phyloP scores from a whole-genome alignment of 2,797 vertebrate species.

The Microhierax caerulescens region DNA sequence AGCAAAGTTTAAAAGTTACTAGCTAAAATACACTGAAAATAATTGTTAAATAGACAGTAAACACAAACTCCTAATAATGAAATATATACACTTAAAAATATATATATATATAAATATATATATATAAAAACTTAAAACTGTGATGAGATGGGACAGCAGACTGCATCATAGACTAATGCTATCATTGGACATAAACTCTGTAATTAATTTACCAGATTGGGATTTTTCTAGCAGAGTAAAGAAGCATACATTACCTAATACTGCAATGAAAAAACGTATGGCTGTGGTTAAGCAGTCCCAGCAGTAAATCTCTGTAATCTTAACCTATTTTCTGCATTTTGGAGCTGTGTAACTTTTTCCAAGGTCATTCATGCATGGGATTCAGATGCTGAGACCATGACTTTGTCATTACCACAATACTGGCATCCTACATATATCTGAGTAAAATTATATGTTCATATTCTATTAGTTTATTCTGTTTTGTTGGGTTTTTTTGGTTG shows the following conservation, averaged over 20 bases:
- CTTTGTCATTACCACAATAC: not conserved
- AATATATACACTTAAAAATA: not conserved
- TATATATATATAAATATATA: no score
- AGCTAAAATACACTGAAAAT: not conserved
- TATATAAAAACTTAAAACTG: not conserved
- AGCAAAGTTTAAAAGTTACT: not conserved
- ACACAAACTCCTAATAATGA: not conserved
- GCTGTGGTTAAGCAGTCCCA: not conserved
- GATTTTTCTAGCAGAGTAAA: not conserved
- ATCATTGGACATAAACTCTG: not conserved
- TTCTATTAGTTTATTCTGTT: not conserved
- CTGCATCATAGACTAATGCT: not conserved
- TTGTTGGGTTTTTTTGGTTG: fast-evolving
- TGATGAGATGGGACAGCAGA: not conserved
- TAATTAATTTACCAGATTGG: not conserved
- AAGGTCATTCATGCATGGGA: not conserved
- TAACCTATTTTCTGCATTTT: not conserved
- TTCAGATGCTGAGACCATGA: not conserved
- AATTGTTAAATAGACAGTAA: not conserved
- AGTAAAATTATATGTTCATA: not conserved
- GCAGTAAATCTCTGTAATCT: not conserved
- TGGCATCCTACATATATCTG: not conserved
- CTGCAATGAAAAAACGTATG: not conserved
- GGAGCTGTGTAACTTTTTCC: not conserved
- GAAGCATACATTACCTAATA: not conserved